Conservation (phyloP, 2,113 vertebrate genomes). For the Accipiter virgatus region DNA sequence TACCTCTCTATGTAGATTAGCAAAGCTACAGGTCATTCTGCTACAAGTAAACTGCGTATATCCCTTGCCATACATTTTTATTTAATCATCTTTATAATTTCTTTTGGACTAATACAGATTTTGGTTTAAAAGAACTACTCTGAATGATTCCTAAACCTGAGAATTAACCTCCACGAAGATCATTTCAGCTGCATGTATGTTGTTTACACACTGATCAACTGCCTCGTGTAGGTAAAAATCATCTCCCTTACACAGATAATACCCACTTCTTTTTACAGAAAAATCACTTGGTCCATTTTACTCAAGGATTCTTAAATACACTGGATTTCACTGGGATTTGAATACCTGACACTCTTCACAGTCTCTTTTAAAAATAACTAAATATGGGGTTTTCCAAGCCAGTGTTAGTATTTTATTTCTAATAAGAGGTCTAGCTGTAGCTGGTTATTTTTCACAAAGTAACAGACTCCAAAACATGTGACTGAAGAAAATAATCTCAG, state of each 20-base stretch:
- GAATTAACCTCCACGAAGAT: neutral
- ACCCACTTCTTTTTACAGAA: neutral
- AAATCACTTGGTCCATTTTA: neutral
- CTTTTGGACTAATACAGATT: neutral
- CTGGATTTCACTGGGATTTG: neutral
- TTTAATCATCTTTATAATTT: neutral
- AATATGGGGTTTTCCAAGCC: neutral
- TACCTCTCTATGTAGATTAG: neutral
- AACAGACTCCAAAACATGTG: neutral
- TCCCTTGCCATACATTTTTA: neutral
- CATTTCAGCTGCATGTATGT: neutral
- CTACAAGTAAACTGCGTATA: neutral
- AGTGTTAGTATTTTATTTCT: neutral
- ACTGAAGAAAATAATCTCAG: neutral
- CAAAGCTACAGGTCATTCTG: neutral
- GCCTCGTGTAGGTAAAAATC: neutral
- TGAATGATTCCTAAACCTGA: neutral
- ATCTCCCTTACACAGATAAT: neutral
- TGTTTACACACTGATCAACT: neutral
- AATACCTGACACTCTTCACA: neutral
- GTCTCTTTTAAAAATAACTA: neutral
- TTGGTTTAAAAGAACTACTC: neutral
- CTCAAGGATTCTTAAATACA: neutral
- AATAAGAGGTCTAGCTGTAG: neutral
- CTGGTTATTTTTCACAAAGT: neutral